A percentile compares a stretch with the other conserved stretches of the same genome.
Conservation (phyloP, 2,888 invertebrate species). For the Nephrotoma flavescens region DNA sequence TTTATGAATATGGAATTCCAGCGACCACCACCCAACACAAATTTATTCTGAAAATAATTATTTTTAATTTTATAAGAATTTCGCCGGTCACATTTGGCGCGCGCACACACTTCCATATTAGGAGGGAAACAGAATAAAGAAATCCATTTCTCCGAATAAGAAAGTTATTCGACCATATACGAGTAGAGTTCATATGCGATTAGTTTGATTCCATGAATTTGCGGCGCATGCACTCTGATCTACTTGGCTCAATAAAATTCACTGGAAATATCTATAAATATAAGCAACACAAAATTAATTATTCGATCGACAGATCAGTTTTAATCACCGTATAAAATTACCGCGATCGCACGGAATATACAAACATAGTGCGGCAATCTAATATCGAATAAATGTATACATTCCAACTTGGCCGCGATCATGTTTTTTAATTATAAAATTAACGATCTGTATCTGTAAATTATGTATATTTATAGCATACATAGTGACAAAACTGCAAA, state of each 20-base stretch:
- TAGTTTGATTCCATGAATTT: neutral
- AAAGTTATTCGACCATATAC: neutral
- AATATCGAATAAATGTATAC: neutral
- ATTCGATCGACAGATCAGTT: neutral
- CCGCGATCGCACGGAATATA: neutral
- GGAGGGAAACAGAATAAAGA: neutral
- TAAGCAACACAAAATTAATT: neutral
- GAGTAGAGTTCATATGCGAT: neutral
- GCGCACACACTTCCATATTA: neutral
- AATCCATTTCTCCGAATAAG: neutral
- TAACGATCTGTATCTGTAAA: neutral
- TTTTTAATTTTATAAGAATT: neutral
- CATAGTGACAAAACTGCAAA: neutral
- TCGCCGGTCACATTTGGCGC: neutral
- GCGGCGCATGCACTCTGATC: neutral
- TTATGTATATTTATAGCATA: neutral
- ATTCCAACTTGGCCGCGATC: neutral
- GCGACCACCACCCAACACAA: neutral
- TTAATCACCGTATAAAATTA: neutral
- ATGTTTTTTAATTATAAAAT: neutral
- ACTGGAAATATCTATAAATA: neutral
- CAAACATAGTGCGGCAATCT: neutral
- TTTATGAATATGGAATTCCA: neutral
- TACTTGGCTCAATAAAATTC: neutral
- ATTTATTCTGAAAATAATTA: neutral